Percentiles rank a stretch among this genome's conserved stretches.
Evolutionary conservation across 2,888 invertebrate genomes (phyloP).

Genomic region (Lycocerus yunnanus): DNA sequence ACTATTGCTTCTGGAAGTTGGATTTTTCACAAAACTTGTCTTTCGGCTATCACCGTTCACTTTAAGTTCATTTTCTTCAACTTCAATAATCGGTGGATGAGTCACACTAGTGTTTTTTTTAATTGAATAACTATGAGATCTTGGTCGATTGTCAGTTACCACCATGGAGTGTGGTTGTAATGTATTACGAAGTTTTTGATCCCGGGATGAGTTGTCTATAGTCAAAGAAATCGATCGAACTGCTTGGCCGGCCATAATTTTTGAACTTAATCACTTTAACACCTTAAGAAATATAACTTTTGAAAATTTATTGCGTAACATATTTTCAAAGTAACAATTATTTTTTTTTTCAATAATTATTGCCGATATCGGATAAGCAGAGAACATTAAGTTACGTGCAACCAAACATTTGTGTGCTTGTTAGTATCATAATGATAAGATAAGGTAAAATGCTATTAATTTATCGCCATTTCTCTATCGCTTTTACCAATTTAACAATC

Average conservation of each 20-base stretch:
- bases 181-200: slow-evolving; percentile 21
- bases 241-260: neutral
- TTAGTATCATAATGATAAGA: slow-evolving; percentile 8
- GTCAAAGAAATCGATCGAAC: neutral
- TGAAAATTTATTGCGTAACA: neutral
- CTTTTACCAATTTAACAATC: neutral
- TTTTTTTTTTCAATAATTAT: neutral
- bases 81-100: slow-evolving; percentile 28
- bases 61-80: slow-evolving; percentile 12
- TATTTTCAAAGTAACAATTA: neutral
- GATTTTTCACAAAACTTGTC: slow-evolving; percentile 13
- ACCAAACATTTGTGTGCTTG: slow-evolving; percentile 1
- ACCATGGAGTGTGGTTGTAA: slow-evolving; percentile 18
- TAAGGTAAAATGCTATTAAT: neutral
- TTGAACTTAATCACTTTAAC: neutral
- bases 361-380: neutral
- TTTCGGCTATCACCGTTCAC: neutral
- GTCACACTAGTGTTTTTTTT: neutral
- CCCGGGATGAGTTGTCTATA: slow-evolving; percentile 21
- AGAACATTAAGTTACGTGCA: neutral
- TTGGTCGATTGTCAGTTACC: slow-evolving; percentile 30
- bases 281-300: neutral
- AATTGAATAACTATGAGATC: slow-evolving; percentile 33
- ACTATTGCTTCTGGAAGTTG: neutral
- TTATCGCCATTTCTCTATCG: neutral